Evolutionary conservation across 2,113 vertebrate species (phyloP), one percentile per base, ranked within the genome.

Genomic region (Onychostoma macrolepis): DNA sequence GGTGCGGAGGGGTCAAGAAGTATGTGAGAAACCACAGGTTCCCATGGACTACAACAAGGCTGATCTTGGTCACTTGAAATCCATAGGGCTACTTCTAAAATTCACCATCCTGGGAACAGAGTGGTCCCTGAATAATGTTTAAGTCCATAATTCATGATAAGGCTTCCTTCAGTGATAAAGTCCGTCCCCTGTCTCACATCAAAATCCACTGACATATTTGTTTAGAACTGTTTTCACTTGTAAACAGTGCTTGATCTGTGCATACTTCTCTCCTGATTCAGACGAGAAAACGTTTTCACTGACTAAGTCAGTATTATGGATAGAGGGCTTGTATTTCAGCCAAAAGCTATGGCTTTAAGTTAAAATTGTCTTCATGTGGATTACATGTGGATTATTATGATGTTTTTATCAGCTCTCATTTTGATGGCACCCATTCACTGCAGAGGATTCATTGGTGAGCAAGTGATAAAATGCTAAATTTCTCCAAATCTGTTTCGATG

Each of bases 1-100:
- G 26, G 78, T 36, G 87, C 45, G 26, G 79, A 74, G 63, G 76
- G 38, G 41, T 58, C 53, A 38, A 80, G n/a, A 74, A 80, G 24
- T n/a, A 82, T 82, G 80, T 21, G 61, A 50, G 63, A 13, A 48
- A 83, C 63, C 63, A 33, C 63, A 36, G 17, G 6, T 71, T 45
- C 61, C 43, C 17, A 50, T 30, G 19, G 19, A 9, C 17, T 50
- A 71, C 61, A 63, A 28, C 12, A 36, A 30, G 26, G 28, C 19
- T 71, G 26, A 83, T 21, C 10, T 45, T 67, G 26, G 41, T 81
- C 7, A 82, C 21, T n/a, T 80, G 11, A 12, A 65, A 15, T 28
- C 24, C 8, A 13, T 5, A 53, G 72, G 4, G 30, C 65, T 69
- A 6, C 71, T 43, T 38, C 38, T 43, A n/a, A 74, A 74, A 74